phyloP scores from a whole-genome alignment of 2,888 invertebrate species.

The Eristalinus aeneus region DNA sequence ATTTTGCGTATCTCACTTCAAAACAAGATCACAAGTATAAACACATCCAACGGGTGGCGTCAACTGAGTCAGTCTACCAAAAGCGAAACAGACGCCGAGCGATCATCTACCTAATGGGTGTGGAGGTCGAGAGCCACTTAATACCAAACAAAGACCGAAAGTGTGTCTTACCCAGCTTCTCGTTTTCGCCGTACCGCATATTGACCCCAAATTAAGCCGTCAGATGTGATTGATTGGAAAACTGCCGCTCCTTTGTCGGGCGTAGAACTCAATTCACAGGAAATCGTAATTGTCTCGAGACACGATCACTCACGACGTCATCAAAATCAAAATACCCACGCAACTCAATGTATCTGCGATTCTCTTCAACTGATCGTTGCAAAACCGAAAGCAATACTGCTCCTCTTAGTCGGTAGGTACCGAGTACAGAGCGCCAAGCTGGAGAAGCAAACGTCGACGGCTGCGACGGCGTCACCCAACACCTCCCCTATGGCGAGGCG shows the following conservation, averaged over 20 bases:
- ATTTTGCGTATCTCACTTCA: slow-evolving; percentile 21
- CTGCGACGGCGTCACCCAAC: not conserved
- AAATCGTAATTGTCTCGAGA: slow-evolving; percentile 17
- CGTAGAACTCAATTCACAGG: not conserved
- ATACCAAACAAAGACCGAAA: not conserved
- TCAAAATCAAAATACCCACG: slow-evolving; percentile 21
- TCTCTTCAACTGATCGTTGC: slow-evolving; percentile 60
- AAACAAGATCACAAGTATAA: slow-evolving; percentile 35
- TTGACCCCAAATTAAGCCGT: slow-evolving; percentile 17
- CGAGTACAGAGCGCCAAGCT: slow-evolving; percentile 6
- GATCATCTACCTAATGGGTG: not conserved
- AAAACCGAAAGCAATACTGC: slow-evolving; percentile 58
- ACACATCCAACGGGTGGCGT: no score
- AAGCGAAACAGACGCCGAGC: no score
- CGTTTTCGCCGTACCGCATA: not conserved
- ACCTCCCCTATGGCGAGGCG: not conserved
- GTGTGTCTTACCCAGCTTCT: not conserved
- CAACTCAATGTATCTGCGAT: slow-evolving; percentile 1
- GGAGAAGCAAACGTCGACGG: slow-evolving; percentile 3
- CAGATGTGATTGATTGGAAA: slow-evolving; percentile 1
- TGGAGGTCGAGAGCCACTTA: not conserved
- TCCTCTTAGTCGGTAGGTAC: slow-evolving; percentile 17
- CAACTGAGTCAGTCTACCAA: not conserved
- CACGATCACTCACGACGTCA: slow-evolving; percentile 39
- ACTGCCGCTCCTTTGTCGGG: not conserved